phyloP scores from a whole-genome alignment of 2,113 vertebrate species.

The Carettochelys insculpta region DNA sequence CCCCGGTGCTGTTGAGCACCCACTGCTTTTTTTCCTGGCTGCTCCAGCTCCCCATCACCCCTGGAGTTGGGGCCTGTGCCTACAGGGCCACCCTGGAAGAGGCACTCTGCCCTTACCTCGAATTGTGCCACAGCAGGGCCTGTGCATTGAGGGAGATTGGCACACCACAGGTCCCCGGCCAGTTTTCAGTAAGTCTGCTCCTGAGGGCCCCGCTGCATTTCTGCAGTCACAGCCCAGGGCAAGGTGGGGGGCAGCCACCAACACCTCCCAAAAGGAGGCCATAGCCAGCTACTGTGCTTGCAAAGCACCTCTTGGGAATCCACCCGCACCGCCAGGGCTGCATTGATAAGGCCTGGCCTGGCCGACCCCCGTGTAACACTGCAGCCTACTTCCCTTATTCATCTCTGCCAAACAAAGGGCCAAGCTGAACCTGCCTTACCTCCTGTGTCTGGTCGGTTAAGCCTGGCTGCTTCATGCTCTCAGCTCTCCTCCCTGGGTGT shows the following conservation, averaged over 20 bases:
- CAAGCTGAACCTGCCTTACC: background rate
- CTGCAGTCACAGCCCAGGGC: background rate
- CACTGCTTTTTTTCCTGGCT: too few relatives aligned
- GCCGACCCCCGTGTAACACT: background rate
- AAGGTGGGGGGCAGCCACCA: background rate
- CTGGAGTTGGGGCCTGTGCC: too few relatives aligned
- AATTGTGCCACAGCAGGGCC: too few relatives aligned
- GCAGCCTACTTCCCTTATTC: background rate
- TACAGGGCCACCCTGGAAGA: too few relatives aligned
- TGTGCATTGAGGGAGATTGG: too few relatives aligned
- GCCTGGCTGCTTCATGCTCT: background rate
- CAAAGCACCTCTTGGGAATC: background rate
- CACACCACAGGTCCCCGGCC: too few relatives aligned
- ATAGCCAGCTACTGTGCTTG: background rate
- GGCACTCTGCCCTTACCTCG: too few relatives aligned
- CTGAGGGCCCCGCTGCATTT: background rate
- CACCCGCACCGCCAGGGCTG: background rate
- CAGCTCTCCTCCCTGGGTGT: background rate
- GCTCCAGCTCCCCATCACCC: too few relatives aligned
- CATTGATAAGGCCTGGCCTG: background rate
- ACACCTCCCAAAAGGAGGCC: background rate
- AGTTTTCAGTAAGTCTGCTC: too few relatives aligned
- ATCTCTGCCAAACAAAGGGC: background rate
- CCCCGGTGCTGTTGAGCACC: too few relatives aligned
- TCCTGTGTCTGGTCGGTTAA: conserved; percentile 1